Base-by-base conservation (phyloP, 2,888 invertebrate genomes). In the Caenorhabditis imperialis region DNA sequence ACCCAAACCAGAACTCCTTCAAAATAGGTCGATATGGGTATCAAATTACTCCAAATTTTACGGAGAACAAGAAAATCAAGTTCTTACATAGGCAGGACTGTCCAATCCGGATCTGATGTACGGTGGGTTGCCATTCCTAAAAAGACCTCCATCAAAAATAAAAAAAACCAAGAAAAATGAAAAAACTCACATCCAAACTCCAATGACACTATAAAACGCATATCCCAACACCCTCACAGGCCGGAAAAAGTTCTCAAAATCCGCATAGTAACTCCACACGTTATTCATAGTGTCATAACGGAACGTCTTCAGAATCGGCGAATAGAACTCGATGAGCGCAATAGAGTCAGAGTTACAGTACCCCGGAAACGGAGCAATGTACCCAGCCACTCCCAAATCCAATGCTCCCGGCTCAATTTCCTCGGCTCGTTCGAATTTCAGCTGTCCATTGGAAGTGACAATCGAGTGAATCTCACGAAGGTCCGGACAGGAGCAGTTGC, bases 251-350 rank as follows among this genome's bases (percentile, higher is more conserved):
- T 44, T 18, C 22, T 44, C 16, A n/a, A 8, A 62, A 37, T 62
- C 62, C 0, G 30, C 4, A 2, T 38, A 62, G 27, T 62, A 62
- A 1, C 12, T 37, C 35, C 53, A 53, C 25, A 62, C 53, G 27
- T 62, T 62, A 37, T 62, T 62, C 2, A 44, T 45, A 8, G 51
- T 62, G 33, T 62, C 62, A 37, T 62, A 62, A 18, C 62, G 53
- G 25, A 12, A 30, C 48, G 48, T 47, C 27, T 47, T 22, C 45
- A 54, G 22, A 16, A 30, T 20, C 6, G 37, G 37, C n/a, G 62
- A 62, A 7, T 38, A 62, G 25, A 62, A 54, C 54, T 62, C 62
- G 35, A 62, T 54, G n/a, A 62, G 25, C 12, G 53, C 53, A 2
- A 62, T 30, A 1, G 37, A 27, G 18, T 62, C 62, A 25, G 45